Evolutionary conservation across 2,888 invertebrate species (phyloP).

Genomic region (Athrips mouffetella): DNA sequence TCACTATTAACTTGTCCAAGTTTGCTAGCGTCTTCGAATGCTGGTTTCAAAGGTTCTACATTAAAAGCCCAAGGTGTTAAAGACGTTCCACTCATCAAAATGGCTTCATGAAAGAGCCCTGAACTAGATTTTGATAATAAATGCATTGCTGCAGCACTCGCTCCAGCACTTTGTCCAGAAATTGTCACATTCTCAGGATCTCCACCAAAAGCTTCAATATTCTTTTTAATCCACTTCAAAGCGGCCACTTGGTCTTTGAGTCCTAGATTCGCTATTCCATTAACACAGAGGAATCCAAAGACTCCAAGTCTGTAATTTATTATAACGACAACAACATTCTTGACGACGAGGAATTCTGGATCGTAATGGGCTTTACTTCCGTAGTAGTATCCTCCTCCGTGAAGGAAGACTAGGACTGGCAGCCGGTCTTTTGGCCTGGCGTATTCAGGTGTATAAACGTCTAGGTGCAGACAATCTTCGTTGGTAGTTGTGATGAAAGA

Average conservation of each 20-base stretch:
- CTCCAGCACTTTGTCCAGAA: constrained; percentile 66
- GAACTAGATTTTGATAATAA: constrained; percentile 50
- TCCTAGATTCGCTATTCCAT: constrained; percentile 60
- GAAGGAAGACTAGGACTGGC: constrained; percentile 63
- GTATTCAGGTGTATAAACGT: constrained; percentile 51
- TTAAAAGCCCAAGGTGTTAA: constrained; percentile 64
- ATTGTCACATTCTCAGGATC: constrained; percentile 67
- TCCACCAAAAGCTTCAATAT: constrained; percentile 63
- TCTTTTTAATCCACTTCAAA: constrained; percentile 58
- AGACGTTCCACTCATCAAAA: constrained; percentile 59
- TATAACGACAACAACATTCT: constrained; percentile 52
- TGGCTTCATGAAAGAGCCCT: constrained; percentile 62
- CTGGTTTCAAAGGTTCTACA: constrained; percentile 40
- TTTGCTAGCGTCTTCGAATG: constrained; percentile 52
- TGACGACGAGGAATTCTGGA: constrained; percentile 60
- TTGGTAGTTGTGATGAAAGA: constrained; percentile 42
- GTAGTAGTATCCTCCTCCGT: constrained; percentile 66
- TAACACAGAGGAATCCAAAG: constrained; percentile 60
- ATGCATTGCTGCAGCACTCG: constrained; percentile 58
- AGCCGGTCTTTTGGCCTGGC: constrained; percentile 31
- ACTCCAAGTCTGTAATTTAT: constrained; percentile 63
- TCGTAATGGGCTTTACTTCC: constrained; percentile 64
- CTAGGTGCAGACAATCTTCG: constrained; percentile 61
- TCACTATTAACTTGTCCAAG: constrained; percentile 36
- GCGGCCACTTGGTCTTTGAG: constrained; percentile 66